A percentile compares a stretch with the other conserved stretches of the same genome.
These are phyloP conservation scores for Spodoptera exigua DNA, from an alignment of 2,888 invertebrate genomes.

Conservation along the genomic window DNA sequence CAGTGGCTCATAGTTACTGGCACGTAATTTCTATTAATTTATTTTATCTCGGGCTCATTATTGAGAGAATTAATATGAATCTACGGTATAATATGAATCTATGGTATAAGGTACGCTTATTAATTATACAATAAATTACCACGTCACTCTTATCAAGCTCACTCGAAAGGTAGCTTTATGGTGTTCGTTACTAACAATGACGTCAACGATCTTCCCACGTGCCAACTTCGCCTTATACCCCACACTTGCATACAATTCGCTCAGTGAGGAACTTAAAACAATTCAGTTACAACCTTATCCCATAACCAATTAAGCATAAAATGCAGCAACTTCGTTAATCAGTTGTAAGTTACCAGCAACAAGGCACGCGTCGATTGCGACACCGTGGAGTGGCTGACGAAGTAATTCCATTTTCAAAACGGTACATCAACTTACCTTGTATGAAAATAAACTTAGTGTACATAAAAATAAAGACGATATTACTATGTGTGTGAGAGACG, in stretches of 20 bases:
- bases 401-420: slow-evolving; percentile 73
- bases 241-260: slow-evolving; percentile 61
- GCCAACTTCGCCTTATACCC: slow-evolving; percentile 53
- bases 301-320: slow-evolving; percentile 59
- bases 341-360: slow-evolving; percentile 61
- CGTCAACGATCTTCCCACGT: slow-evolving; percentile 78
- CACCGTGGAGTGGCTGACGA: slow-evolving; percentile 63
- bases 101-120: slow-evolving; percentile 15
- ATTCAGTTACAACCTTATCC: slow-evolving; percentile 53
- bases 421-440: slow-evolving; percentile 56
- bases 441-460: slow-evolving; percentile 50
- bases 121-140: slow-evolving; percentile 36
- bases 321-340: slow-evolving; percentile 49
- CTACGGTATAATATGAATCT: slow-evolving; percentile 5
- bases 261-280: slow-evolving; percentile 35
- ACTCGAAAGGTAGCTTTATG: slow-evolving; percentile 55
- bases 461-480: slow-evolving; percentile 56
- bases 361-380: slow-evolving; percentile 84
- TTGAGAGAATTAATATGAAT: slow-evolving; percentile 4
- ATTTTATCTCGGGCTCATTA: slow-evolving; percentile 11
- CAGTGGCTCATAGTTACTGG: neutral
- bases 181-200: slow-evolving; percentile 66
- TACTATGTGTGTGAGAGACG: slow-evolving; percentile 44
- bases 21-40: slow-evolving; percentile 1
- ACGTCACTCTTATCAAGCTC: slow-evolving; percentile 28